A percentile compares a stretch with the other conserved stretches of the same genome.
Evolutionary conservation across 2,797 vertebrate species (phyloP).

Genomic region (Chelmon rostratus): DNA sequence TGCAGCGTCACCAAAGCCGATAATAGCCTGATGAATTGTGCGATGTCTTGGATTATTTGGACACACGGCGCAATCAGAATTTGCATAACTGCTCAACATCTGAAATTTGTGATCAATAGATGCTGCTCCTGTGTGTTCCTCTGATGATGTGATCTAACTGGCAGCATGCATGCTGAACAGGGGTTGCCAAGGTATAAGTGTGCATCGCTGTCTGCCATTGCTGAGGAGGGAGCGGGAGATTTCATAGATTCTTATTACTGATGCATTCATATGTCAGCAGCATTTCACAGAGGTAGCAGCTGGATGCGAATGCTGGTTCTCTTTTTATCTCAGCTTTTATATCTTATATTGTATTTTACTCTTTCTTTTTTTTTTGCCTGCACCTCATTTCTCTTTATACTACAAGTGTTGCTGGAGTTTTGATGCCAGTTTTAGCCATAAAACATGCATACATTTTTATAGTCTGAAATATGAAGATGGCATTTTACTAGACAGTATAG

Average conservation of each 20-base stretch:
- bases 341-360: too few relatives aligned
- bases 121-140: too few relatives aligned
- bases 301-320: too few relatives aligned
- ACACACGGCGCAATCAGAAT: not conserved
- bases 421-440: not conserved
- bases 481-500: not conserved
- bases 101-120: not conserved
- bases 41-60: not conserved
- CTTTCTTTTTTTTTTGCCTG: too few relatives aligned
- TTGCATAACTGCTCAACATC: not conserved
- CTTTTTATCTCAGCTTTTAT: too few relatives aligned
- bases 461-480: not conserved
- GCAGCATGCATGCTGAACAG: not conserved
- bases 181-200: too few relatives aligned
- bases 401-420: not conserved
- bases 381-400: too few relatives aligned
- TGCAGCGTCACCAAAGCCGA: not conserved
- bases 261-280: too few relatives aligned
- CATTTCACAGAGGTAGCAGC: too few relatives aligned
- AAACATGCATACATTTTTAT: not conserved
- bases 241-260: too few relatives aligned
- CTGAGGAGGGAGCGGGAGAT: too few relatives aligned
- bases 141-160: not conserved
- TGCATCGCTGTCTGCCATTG: too few relatives aligned
- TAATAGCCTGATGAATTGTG: slow-evolving; percentile 30